Percentiles rank a stretch among this genome's conserved stretches.
These are phyloP conservation scores for Macrotrachela quadricornifera DNA, from an alignment of 1,140 invertebrate genomes.

Conservation along the genomic window DNA sequence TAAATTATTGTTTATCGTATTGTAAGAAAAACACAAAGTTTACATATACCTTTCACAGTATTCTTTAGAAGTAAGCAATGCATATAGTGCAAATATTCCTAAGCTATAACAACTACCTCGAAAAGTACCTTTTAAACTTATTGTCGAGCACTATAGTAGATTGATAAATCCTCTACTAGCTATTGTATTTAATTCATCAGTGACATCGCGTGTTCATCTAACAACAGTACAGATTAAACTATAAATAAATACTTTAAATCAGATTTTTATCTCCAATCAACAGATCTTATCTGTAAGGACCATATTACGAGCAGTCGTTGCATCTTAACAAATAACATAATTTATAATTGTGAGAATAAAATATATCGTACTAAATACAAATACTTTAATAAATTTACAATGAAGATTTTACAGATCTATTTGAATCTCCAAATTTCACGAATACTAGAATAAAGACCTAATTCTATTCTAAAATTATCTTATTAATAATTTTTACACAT, in stretches of 20 bases:
- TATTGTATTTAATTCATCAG: background rate
- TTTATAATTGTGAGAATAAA: too few relatives aligned
- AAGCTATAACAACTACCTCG: background rate
- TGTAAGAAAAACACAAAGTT: too few relatives aligned
- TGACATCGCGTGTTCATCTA: background rate
- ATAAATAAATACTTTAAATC: background rate
- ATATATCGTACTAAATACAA: too few relatives aligned
- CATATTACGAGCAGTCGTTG: too few relatives aligned
- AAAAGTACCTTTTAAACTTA: background rate
- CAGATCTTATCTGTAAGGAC: background rate
- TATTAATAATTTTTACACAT: too few relatives aligned
- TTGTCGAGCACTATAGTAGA: background rate
- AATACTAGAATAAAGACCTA: background rate
- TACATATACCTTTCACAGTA: too few relatives aligned
- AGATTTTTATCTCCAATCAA: background rate
- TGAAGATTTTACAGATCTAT: too few relatives aligned
- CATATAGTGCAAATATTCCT: background rate
- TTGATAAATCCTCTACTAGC: background rate
- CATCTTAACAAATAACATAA: too few relatives aligned
- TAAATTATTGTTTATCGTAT: too few relatives aligned
- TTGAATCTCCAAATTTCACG: background rate
- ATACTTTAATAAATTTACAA: too few relatives aligned
- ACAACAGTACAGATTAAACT: background rate
- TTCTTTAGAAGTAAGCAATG: too few relatives aligned
- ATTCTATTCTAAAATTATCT: background rate